Conservation (phyloP, 2,797 vertebrate species). For the Centroberyx gerrardi region DNA sequence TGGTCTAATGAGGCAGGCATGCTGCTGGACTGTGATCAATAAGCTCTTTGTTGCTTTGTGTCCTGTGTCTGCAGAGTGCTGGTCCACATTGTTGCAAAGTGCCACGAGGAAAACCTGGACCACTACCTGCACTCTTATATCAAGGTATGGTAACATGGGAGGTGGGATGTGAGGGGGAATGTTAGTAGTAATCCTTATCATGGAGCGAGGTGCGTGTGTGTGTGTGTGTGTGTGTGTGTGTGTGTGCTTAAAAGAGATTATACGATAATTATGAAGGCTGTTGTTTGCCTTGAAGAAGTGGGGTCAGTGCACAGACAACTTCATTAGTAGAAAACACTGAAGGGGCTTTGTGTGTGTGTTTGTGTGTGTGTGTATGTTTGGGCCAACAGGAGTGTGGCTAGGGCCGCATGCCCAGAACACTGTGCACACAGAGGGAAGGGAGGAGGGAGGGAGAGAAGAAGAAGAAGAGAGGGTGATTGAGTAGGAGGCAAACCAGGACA, state of each 20-base stretch:
- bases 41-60: not conserved
- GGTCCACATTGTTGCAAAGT: constrained; percentile 94
- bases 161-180: too few species aligned
- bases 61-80: constrained; percentile 89
- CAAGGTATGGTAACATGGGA: constrained; percentile 81
- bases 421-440: constrained; percentile 52
- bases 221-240: constrained; percentile 10
- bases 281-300: constrained; percentile 43
- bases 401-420: constrained; percentile 60
- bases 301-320: constrained; percentile 29
- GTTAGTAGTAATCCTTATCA: not conserved
- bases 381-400: constrained; percentile 52
- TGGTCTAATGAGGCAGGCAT: not conserved
- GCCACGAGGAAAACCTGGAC: constrained; percentile 95
- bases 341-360: constrained; percentile 22
- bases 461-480: constrained; percentile 55
- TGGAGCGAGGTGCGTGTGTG: not conserved
- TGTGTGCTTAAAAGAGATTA: constrained; percentile 3
- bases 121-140: constrained; percentile 94
- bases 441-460: not conserved
- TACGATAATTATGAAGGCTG: constrained; percentile 29
- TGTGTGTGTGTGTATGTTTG: constrained; percentile 41
- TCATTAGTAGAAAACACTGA: constrained; percentile 28
- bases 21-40: constrained; percentile 1
- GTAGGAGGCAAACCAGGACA: constrained; percentile 54